Evolutionary conservation across 2,888 invertebrate species (phyloP).

Genomic region (Tineola bisselliella): DNA sequence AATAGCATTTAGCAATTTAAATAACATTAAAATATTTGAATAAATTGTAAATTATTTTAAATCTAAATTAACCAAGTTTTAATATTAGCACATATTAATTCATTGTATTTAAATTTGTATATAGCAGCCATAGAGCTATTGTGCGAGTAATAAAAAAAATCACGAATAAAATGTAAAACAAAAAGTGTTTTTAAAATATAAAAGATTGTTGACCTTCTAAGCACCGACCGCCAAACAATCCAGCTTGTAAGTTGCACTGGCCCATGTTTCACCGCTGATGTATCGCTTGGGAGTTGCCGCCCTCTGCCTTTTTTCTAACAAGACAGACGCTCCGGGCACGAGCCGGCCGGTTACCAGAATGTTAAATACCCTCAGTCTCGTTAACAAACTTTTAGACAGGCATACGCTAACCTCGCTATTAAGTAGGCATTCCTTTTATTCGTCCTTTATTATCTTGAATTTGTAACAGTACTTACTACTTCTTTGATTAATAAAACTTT

Average conservation of each 20-base stretch:
- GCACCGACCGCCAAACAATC: neutral
- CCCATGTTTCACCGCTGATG: constrained; percentile 37
- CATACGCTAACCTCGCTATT: neutral
- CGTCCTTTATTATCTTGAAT: neutral
- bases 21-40: no score
- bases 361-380: constrained; percentile 36
- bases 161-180: neutral
- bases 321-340: constrained; percentile 29
- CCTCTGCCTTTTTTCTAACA: constrained; percentile 30
- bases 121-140: no score
- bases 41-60: no score
- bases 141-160: no score
- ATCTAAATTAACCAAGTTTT: no score
- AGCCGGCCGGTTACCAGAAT: constrained; percentile 30
- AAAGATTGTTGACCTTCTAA: neutral
- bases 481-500: neutral
- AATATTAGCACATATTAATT: no score
- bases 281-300: constrained; percentile 28
- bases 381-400: constrained; percentile 22
- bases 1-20: no score
- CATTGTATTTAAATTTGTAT: no score
- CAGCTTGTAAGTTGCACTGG: neutral
- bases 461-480: neutral
- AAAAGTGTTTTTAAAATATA: neutral
- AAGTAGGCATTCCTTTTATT: neutral